Conservation (phyloP, 2,113 vertebrate genomes). For the Pogona vitticeps region DNA sequence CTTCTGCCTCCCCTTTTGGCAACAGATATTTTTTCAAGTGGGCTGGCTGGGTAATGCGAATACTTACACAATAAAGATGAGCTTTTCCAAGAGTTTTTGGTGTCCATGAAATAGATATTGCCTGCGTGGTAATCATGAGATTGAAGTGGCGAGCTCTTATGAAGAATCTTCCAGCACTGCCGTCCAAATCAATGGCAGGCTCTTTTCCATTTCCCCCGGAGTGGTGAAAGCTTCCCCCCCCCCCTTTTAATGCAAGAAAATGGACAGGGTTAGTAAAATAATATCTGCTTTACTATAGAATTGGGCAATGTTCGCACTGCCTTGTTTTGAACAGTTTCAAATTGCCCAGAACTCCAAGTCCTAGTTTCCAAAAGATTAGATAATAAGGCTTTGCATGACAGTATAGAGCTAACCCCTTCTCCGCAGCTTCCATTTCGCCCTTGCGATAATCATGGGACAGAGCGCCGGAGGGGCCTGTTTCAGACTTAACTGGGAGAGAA, state of each 20-base stretch:
- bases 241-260: background rate
- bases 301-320: background rate
- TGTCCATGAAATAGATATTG: background rate
- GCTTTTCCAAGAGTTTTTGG: background rate
- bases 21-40: background rate
- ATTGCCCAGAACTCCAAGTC: background rate
- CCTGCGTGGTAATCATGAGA: background rate
- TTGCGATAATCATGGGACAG: background rate
- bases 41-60: fast-evolving
- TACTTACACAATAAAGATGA: fast-evolving
- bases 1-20: background rate
- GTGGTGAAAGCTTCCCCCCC: no score
- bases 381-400: background rate
- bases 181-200: background rate
- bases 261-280: background rate
- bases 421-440: background rate
- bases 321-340: background rate
- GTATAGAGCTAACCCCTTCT: background rate
- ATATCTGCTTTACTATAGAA: background rate
- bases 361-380: no score
- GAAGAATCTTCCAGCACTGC: constrained; percentile 17
- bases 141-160: background rate
- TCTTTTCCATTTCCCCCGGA: background rate
- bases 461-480: background rate
- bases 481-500: background rate